phyloP scores from a whole-genome alignment of 2,113 vertebrate species.

The Amblyornis subalaris region DNA sequence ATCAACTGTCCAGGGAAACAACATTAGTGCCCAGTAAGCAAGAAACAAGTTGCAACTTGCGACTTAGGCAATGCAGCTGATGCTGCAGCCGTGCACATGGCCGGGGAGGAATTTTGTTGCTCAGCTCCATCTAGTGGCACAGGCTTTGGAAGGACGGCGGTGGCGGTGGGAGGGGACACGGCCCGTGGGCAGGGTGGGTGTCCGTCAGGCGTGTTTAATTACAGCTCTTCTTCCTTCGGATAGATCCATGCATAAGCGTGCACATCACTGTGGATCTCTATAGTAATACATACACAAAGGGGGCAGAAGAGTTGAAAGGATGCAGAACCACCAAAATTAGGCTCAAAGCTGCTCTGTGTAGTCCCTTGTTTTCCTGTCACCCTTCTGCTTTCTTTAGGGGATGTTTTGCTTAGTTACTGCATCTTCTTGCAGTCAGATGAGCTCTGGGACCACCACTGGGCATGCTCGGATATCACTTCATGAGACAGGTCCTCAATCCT shows the following conservation, averaged over 20 bases:
- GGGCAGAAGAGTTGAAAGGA: background rate
- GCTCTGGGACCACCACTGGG: background rate
- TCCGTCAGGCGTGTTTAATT: background rate
- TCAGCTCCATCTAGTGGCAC: constrained; percentile 58
- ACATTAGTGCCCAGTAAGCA: constrained; percentile 44
- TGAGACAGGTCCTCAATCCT: background rate
- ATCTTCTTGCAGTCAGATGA: background rate
- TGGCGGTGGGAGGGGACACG: background rate
- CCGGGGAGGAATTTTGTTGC: background rate
- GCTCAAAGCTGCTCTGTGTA: background rate
- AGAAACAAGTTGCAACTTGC: constrained; percentile 21
- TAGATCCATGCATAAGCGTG: accelerated
- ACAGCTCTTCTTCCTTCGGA: background rate
- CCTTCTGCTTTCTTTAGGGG: background rate
- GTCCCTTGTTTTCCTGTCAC: background rate
- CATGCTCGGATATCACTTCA: background rate
- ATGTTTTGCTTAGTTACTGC: background rate
- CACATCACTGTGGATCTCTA: background rate
- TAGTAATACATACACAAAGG: background rate
- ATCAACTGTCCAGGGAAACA: constrained; percentile 46
- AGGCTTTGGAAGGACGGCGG: background rate
- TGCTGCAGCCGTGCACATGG: background rate
- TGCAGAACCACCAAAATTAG: background rate
- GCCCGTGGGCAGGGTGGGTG: background rate
- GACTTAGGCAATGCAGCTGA: background rate